Conservation (phyloP, 2,888 invertebrate species). For the Zele albiditarsus region DNA sequence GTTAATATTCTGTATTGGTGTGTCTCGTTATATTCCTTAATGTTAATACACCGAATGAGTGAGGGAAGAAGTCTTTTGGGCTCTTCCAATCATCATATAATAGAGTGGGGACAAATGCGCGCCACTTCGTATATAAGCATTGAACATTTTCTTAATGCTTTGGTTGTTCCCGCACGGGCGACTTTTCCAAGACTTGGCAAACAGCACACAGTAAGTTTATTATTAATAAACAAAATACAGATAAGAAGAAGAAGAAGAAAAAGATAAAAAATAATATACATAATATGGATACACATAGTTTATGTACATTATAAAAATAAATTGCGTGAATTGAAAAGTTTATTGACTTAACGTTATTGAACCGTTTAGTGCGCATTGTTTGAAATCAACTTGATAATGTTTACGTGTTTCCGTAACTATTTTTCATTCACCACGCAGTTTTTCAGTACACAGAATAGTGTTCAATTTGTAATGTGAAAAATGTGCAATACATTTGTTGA, state of each 20-base stretch:
- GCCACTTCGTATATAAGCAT: conserved; percentile 67
- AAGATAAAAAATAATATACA: neutral
- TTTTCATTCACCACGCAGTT: no score
- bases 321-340: no score
- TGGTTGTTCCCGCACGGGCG: conserved; percentile 70
- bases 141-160: conserved; percentile 58
- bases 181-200: conserved; percentile 69
- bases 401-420: no score
- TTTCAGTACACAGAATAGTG: no score
- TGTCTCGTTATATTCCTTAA: neutral
- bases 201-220: conserved; percentile 63
- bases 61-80: conserved; percentile 38
- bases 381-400: no score
- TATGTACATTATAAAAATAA: neutral
- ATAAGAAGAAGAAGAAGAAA: neutral
- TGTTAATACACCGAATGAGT: conserved; percentile 8
- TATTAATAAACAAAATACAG: neutral
- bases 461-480: no score
- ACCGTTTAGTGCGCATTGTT: no score
- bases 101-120: conserved; percentile 49
- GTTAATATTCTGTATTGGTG: conserved; percentile 7
- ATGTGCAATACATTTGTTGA: no score
- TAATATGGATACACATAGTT: neutral
- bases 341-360: no score
- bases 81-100: conserved; percentile 35